Evolutionary conservation across 2,113 vertebrate species (phyloP).

Genomic region (Tragulus kanchil): DNA sequence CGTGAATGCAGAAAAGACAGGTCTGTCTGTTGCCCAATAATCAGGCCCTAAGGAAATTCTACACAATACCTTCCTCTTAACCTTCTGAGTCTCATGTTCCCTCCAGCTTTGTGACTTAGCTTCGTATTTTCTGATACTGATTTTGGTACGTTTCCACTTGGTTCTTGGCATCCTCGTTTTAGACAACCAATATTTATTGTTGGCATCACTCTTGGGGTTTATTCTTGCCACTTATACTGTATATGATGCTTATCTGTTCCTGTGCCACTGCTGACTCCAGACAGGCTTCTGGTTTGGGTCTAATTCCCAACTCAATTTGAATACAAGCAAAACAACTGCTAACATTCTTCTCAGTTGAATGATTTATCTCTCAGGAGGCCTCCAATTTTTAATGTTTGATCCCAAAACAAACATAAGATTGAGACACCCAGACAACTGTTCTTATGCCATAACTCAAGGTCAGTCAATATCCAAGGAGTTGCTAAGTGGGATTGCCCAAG

Average conservation of each 20-base stretch:
- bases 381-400: constrained; percentile 21
- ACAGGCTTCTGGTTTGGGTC: not conserved
- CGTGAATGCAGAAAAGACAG: not conserved
- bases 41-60: constrained; percentile 15
- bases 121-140: constrained; percentile 36
- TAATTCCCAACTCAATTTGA: constrained; percentile 59
- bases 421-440: not conserved
- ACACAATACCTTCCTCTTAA: not conserved
- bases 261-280: constrained; percentile 27
- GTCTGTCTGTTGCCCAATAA: not conserved
- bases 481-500: not conserved
- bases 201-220: constrained; percentile 39
- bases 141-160: constrained; percentile 61
- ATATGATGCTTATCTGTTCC: constrained; percentile 35
- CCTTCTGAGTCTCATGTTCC: not conserved
- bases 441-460: not conserved
- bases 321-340: constrained; percentile 60
- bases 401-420: constrained; percentile 50
- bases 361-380: constrained; percentile 54
- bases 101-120: constrained; percentile 27
- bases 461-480: not conserved
- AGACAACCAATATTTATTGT: constrained; percentile 58
- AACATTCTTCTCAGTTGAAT: constrained; percentile 46
- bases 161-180: constrained; percentile 40
- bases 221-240: constrained; percentile 46